A percentile compares a stretch with the other conserved stretches of the same genome.
These are phyloP conservation scores for Chironex yamaguchii DNA, from an alignment of 30 jellyfish, hydroid and myxozoan species.

Conservation along the genomic window DNA sequence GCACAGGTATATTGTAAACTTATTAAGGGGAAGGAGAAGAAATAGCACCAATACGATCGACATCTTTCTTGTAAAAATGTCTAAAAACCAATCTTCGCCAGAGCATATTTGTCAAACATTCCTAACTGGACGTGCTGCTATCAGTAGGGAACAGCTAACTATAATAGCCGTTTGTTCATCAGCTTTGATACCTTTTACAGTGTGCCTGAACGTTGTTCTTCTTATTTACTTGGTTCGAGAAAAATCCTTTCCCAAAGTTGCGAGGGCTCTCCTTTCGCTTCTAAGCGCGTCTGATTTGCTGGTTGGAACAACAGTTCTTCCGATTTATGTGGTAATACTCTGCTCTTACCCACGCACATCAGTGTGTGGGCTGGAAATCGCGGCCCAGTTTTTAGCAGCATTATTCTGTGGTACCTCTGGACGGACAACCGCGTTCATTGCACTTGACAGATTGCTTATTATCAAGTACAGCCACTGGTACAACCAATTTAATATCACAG, in stretches of 20 bases:
- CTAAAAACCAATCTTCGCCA: too few relatives aligned
- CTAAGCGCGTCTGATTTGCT: constrained; percentile 49
- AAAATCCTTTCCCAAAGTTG: constrained; percentile 19
- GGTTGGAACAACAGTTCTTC: constrained; percentile 69
- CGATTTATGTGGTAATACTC: constrained; percentile 20
- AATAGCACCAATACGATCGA: too few relatives aligned
- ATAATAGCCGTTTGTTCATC: constrained; percentile 40
- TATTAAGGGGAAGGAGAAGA: too few relatives aligned
- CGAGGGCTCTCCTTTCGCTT: constrained; percentile 29
- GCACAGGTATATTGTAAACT: too few relatives aligned
- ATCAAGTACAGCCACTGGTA: constrained; percentile 2
- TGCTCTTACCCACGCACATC: constrained; percentile 20
- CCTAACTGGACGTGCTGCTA: constrained; percentile 35
- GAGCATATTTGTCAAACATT: constrained; percentile 73
- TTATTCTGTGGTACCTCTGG: constrained; percentile 67
- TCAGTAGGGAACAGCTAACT: neutral
- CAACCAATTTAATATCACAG: constrained; percentile 1
- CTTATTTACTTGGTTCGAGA: constrained; percentile 12
- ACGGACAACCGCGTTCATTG: constrained; percentile 63
- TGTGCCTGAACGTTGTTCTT: constrained; percentile 13
- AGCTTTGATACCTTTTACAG: constrained; percentile 49
- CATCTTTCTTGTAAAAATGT: too few relatives aligned
- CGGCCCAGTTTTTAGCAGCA: constrained; percentile 67
- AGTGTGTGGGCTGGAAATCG: constrained; percentile 57
- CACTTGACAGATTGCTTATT: constrained; percentile 61